Evolutionary conservation across 2,797 vertebrate species (phyloP), one percentile per base, ranked within the genome.

Genomic region (Bufotes viridis): DNA sequence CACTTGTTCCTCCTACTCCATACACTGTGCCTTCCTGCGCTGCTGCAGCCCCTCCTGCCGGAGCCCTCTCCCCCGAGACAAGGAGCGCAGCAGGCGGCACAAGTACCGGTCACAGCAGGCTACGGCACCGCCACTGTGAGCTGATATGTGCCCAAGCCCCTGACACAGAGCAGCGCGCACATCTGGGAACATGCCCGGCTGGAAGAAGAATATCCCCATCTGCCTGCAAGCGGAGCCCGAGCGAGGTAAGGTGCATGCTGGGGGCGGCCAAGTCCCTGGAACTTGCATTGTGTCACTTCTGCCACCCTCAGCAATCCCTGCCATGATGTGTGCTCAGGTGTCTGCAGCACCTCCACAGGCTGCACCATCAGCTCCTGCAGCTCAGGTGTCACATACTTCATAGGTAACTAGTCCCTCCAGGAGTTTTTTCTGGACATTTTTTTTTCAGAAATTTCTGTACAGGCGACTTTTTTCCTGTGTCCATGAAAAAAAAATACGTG

Each of bases 191-290:
- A 98, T 99, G 98, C 98, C 98, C 93, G 97, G 97, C 93, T 99
- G 97, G 97, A 98, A 99, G 96, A 98, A 98, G 94, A 98, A 97
- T 93, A 98, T 98, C 94, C 98, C 97, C 90, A 97, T 97, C 95
- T 98, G 98, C 94, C 94, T 99, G 93, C 98, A 99, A 95, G 96
- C 97, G 92, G 98, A 98, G 92, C 96, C 97, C 91, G 97, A 98
- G 94, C 93, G 96, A 96, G 97, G 97, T 98, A 95, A 94, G 94
- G 91, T 69, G 22, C 34, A 51, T 22, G 86, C 11, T 34, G 83
- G 75, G 85, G 67, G 22, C 76, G 63, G 89, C 42, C 55, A 57
- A 88, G 82, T 88, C 58, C n/a, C 53, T 65, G 78, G 1, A 81
- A 84, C 72, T 84, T 84, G 14, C 24, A 22, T 53, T 57, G 26